Base-by-base conservation (phyloP, 37 sponge, comb jelly and placozoan genomes). In the Beroe ovata region DNA sequence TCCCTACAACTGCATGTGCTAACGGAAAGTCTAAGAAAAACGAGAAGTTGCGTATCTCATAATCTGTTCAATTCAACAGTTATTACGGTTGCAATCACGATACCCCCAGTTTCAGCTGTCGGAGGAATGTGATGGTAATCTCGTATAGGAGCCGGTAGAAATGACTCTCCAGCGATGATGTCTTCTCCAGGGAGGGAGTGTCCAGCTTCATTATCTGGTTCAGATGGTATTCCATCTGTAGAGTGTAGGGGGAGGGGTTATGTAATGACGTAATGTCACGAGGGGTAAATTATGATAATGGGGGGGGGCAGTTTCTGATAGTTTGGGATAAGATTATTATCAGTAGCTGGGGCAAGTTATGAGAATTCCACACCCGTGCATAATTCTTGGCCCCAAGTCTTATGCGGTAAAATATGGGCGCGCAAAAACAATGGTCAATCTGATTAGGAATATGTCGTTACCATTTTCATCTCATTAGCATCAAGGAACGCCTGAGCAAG, bases 401-500 rank as follows among this genome's bases (percentile, higher is more conserved):
- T 19, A 58, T 58, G 59, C 18, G 18, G 16, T 18, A 19, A 58
- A 58, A 58, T 19, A 58, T 58, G 20, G 21, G 8, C 64, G 8
- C 26, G 26, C 8, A 23, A 63, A 63, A 23, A 22, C 8, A 63
- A 8, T 20, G 6, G 32, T 69, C 6, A 69, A 29, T 2, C 20
- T 62, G 23, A 62, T 34, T 66, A 3, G n/a, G n/a, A n/a, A n/a
- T n/a, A n/a, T n/a, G n/a, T n/a, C n/a, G n/a, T n/a, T 40, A 77
- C 84, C 47, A n/a, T 6, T 6, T 1, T 42, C 35, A 77, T 30
- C n/a, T 77, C 84, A 8, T 36, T 36, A 11, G 42, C 33, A 77
- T 77, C 84, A 19, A 77, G 54, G 84, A 77, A 77, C 1, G 84
- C 84, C n/a, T 77, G 84, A 40, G 84, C 41, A 3, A 77, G 84